Conservation (phyloP, 30 jellyfish, hydroid and myxozoan species). For the Aurelia sp. region DNA sequence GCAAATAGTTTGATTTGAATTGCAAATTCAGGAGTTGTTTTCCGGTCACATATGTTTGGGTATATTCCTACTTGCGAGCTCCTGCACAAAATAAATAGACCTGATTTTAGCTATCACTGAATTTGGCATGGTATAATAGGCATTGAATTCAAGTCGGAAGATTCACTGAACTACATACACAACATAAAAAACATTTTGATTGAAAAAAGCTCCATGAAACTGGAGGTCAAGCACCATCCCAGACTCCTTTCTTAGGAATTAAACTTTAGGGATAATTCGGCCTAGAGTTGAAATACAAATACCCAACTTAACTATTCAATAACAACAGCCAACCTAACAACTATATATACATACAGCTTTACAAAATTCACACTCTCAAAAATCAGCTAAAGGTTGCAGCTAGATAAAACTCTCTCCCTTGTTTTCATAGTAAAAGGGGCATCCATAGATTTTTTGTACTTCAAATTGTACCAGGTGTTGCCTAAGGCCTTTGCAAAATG, state of each 20-base stretch:
- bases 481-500: conserved; percentile 99
- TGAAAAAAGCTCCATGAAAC: conserved; percentile 20
- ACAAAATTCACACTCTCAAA: conserved; percentile 21
- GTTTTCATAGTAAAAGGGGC: conserved; percentile 49
- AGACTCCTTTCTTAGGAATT: too few relatives aligned
- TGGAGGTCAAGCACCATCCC: conserved; percentile 9
- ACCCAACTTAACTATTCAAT: not conserved
- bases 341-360: conserved; percentile 16
- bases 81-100: too few relatives aligned
- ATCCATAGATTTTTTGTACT: conserved; percentile 62
- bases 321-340: conserved; percentile 7
- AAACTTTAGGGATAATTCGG: not conserved
- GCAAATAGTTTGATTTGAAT: too few relatives aligned
- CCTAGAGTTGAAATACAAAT: not conserved
- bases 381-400: conserved; percentile 61
- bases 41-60: too few relatives aligned
- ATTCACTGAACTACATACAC: too few relatives aligned
- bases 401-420: conserved; percentile 54
- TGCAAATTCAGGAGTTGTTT: too few relatives aligned
- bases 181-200: too few relatives aligned
- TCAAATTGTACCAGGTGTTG: conserved; percentile 80
- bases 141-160: too few relatives aligned
- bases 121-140: too few relatives aligned
- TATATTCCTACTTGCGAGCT: too few relatives aligned
- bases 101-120: too few relatives aligned